Conservation (phyloP, 2,113 vertebrate species). For the Dasypus novemcinctus region DNA sequence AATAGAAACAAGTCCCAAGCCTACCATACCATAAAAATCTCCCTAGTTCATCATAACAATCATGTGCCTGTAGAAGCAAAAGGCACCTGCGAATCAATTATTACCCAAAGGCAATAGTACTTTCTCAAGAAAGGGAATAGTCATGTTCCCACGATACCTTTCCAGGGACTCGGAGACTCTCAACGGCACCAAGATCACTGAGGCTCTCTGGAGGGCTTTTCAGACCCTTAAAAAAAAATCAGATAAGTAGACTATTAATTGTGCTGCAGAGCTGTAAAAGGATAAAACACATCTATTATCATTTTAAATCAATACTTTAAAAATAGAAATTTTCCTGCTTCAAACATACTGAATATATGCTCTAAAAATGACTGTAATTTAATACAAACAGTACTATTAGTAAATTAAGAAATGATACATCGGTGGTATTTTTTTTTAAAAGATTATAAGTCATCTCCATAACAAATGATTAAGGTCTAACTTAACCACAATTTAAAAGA, state of each 20-base stretch:
- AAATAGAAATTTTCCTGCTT: constrained; percentile 27
- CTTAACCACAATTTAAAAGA: constrained; percentile 28
- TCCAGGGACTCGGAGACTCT: constrained; percentile 92
- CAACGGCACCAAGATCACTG: constrained; percentile 94
- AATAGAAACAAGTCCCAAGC: neutral
- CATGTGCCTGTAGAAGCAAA: constrained; percentile 39
- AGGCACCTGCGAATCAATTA: constrained; percentile 41
- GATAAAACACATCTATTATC: neutral
- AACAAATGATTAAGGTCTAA: neutral
- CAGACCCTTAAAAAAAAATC: constrained; percentile 86
- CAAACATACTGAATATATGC: neutral
- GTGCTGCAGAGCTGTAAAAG: constrained; percentile 4
- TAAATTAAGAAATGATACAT: neutral
- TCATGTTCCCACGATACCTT: constrained; percentile 87
- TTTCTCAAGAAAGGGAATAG: constrained; percentile 9
- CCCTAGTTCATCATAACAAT: constrained; percentile 2
- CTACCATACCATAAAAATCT: neutral
- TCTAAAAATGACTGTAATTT: constrained; percentile 34
- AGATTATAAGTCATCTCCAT: neutral
- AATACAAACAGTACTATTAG: neutral
- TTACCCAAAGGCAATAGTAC: neutral
- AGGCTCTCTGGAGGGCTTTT: constrained; percentile 96
- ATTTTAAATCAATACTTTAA: neutral
- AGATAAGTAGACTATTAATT: constrained; percentile 6
- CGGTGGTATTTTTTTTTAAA: neutral